These are phyloP conservation scores for Lycorma delicatula DNA, from an alignment of 1,140 invertebrate genomes.

Conservation along the genomic window DNA sequence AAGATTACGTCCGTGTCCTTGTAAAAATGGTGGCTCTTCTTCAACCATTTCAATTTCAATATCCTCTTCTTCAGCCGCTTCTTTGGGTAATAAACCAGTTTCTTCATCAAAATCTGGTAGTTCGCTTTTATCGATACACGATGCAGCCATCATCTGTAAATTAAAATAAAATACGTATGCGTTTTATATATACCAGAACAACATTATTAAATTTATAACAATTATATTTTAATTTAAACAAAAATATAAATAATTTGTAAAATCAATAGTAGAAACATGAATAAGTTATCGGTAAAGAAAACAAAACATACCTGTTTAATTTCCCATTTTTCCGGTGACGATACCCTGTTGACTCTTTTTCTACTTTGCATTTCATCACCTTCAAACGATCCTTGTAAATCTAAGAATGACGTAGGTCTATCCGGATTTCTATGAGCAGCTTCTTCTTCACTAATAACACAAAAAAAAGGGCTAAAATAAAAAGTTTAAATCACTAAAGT, in stretches of 20 bases:
- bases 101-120: conserved; percentile 88
- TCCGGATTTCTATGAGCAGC: conserved; percentile 65
- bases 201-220: not conserved
- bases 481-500: too few species aligned
- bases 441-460: conserved; percentile 25
- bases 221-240: not conserved
- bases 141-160: conserved; percentile 43
- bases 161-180: too few species aligned
- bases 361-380: conserved; percentile 67
- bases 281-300: too few species aligned
- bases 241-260: not conserved
- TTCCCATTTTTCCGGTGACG: conserved; percentile 92
- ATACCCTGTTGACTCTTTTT: conserved; percentile 81
- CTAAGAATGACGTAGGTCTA: conserved; percentile 56
- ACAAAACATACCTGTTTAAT: conserved; percentile 51
- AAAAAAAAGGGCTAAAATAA: too few species aligned
- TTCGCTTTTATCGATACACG: conserved; percentile 67
- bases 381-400: conserved; percentile 58
- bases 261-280: too few species aligned
- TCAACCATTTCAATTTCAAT: conserved; percentile 99
- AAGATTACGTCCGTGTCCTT: conserved; percentile 77
- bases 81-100: conserved; percentile 76
- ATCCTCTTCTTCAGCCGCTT: conserved; percentile 91
- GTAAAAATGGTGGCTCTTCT: conserved; percentile 94
- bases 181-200: too few species aligned